phyloP scores from a whole-genome alignment of 2,888 invertebrate species.

The Sialis fuliginosa region DNA sequence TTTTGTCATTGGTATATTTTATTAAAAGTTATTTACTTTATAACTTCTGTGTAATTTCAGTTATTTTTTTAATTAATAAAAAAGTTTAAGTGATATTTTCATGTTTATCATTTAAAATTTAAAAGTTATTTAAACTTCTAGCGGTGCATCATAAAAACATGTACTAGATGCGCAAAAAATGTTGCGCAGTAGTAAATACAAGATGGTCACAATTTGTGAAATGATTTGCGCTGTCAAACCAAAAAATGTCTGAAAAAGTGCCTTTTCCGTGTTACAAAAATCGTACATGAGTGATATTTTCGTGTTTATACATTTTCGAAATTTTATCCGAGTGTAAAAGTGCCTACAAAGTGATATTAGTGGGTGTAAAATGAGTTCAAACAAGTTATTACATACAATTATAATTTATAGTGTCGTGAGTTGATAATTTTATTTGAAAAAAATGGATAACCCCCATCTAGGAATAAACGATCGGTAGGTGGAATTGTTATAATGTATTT shows the following conservation, averaged over 20 bases:
- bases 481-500: neutral
- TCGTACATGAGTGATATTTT: neutral
- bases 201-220: conserved; percentile 3
- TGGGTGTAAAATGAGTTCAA: conserved; percentile 1
- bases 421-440: neutral
- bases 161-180: neutral
- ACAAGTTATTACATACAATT: neutral
- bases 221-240: conserved; percentile 1
- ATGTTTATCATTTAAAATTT: too few relatives aligned
- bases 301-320: neutral
- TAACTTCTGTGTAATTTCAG: too few relatives aligned
- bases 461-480: neutral
- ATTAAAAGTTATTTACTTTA: too few relatives aligned
- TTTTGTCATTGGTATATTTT: too few relatives aligned
- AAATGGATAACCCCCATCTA: neutral
- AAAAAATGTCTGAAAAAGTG: conserved; percentile 1
- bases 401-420: neutral
- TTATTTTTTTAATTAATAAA: too few relatives aligned
- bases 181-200: conserved; percentile 2
- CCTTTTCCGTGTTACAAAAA: neutral
- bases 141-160: too few relatives aligned
- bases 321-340: neutral
- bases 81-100: too few relatives aligned
- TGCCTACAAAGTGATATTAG: neutral
- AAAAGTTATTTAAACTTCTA: too few relatives aligned